Base-by-base conservation (phyloP, 2,113 vertebrate species). In the Cariama cristata region DNA sequence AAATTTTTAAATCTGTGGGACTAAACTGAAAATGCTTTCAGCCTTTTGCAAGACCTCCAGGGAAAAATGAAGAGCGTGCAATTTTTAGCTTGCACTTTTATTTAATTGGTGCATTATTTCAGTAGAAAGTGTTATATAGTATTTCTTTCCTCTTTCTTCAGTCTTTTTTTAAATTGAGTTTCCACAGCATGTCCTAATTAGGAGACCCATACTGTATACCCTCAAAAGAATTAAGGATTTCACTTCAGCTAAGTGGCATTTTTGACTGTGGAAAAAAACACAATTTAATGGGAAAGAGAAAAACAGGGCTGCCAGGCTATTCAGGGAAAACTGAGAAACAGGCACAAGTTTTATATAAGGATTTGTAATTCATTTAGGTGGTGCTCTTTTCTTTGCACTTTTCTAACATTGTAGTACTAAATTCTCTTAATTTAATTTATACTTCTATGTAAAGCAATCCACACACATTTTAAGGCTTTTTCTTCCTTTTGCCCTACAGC, bases 151-250 rank as follows among this genome's bases (percentile, higher is more conserved):
- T 15, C 17, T 88, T 94, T 73, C 44, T 84, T 4, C 32, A 56
- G 15, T 71, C 44, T 84, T 87, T 84, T 90, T 89, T 8, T 10
- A 50, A 94, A 60, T 42, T 63, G 26, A 35, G 18, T 80, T 93
- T 88, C 75, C 55, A 71, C 24, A 47, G 47, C 19, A 79, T 86
- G 33, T 69, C 66, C 58, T 94, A 91, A 95, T 95, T 95, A 96
- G n/a, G 77, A 69, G 18, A 87, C 33, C 14, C 15, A 14, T 55
- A 32, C 22, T 66, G 32, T 79, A 86, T 75, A 58, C 3, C n/a
- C 53, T 73, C 32, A 66, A 85, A 96, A 90, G 84, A 82, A 76
- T 85, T 90, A 90, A 90, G 55, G 67, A 85, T 93, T 96, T 95
- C 28, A 30, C 58, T 91, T 94, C 62, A 88, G 33, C 42, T 90